A percentile compares a stretch with the other conserved stretches of the same genome.
Evolutionary conservation across 2,888 invertebrate genomes (phyloP).

Genomic region (Endomychus coccineus): DNA sequence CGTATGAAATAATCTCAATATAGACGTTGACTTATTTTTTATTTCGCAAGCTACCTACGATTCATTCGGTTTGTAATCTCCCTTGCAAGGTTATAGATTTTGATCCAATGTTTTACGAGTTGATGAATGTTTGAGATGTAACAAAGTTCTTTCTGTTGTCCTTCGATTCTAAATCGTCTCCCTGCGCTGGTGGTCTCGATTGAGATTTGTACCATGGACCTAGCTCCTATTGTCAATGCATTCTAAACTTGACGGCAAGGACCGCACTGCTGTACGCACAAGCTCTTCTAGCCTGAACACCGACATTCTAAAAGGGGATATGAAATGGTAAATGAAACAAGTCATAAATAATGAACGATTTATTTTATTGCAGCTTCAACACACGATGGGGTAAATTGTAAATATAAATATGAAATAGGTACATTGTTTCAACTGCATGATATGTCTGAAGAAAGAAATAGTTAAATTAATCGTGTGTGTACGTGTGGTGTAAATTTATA

Average conservation of each 20-base stretch:
- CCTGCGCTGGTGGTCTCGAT: conserved; percentile 38
- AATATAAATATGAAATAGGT: conserved; percentile 25
- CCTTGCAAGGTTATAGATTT: too few relatives aligned
- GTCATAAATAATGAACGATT: conserved; percentile 42
- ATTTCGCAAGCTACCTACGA: too few relatives aligned
- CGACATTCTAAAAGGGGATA: too few relatives aligned
- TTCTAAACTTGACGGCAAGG: conserved; percentile 32
- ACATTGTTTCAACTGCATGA: conserved; percentile 28
- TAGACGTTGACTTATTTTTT: too few relatives aligned
- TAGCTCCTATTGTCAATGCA: conserved; percentile 30
- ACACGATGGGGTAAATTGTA: conserved; percentile 38
- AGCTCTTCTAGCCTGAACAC: too few relatives aligned
- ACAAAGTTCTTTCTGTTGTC: too few relatives aligned
- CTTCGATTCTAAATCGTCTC: conserved; percentile 15
- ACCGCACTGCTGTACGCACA: conserved; percentile 35
- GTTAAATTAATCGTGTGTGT: not conserved
- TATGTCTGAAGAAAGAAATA: conserved; percentile 32
- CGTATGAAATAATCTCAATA: too few relatives aligned
- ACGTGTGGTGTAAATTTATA: not conserved
- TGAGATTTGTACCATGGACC: conserved; percentile 30
- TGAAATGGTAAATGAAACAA: conserved; percentile 22
- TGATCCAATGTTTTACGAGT: too few relatives aligned
- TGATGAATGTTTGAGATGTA: too few relatives aligned
- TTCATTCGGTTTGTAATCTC: too few relatives aligned
- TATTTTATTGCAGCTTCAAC: conserved; percentile 45